Evolutionary conservation across 2,888 invertebrate species (phyloP).

Genomic region (Drosophila neonasuta): DNA sequence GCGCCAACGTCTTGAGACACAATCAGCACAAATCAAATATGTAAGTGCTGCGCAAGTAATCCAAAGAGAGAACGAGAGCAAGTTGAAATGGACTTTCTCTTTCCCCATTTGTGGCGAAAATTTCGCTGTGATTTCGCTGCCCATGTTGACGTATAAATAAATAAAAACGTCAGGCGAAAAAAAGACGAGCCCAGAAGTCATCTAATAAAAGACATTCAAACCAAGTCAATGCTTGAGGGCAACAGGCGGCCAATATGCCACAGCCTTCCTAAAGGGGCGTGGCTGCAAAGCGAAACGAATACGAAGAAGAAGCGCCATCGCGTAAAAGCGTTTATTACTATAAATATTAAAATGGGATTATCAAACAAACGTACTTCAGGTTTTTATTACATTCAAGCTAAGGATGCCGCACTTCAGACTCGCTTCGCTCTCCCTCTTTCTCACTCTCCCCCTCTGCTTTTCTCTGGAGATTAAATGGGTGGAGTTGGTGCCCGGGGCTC

Average conservation of each 20-base stretch:
- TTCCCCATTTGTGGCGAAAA: background rate
- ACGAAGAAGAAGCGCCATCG: conserved; percentile 50
- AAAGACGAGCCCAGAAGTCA: conserved; percentile 30
- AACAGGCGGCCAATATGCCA: conserved; percentile 49
- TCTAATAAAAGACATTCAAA: conserved; percentile 45
- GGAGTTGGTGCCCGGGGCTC: conserved; percentile 23
- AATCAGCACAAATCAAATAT: conserved; percentile 61
- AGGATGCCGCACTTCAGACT: conserved; percentile 50
- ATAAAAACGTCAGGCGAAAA: conserved; percentile 15
- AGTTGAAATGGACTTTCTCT: conserved; percentile 19
- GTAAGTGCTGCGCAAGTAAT: conserved; percentile 45
- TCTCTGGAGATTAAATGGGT: conserved; percentile 35
- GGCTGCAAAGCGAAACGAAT: conserved; percentile 17
- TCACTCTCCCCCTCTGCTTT: background rate
- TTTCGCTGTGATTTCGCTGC: conserved; percentile 32
- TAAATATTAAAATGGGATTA: conserved; percentile 76
- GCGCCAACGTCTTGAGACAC: conserved; percentile 25
- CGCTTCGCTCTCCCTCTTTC: background rate
- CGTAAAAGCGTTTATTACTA: conserved; percentile 74
- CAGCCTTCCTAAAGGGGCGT: conserved; percentile 19
- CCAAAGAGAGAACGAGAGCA: conserved; percentile 16
- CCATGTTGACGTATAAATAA: conserved; percentile 51
- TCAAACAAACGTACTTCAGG: conserved; percentile 71
- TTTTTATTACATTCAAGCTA: conserved; percentile 65
- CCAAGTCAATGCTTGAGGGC: conserved; percentile 21